A percentile compares a stretch with the other conserved stretches of the same genome.
Conservation (phyloP, 1,140 invertebrate genomes). For the Geopemphigus sp. region DNA sequence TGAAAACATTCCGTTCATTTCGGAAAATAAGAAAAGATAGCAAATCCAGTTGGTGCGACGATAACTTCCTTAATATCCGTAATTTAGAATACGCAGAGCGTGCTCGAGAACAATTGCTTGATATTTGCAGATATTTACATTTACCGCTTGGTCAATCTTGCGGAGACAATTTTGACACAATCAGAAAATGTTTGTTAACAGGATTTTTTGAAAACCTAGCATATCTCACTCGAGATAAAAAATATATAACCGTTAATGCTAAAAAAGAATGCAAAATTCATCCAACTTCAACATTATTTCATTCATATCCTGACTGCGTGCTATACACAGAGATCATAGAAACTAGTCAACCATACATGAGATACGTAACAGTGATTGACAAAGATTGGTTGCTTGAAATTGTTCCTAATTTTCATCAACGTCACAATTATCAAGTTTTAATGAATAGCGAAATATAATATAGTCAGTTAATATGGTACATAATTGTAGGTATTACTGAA, state of each 20-base stretch:
- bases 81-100: slow-evolving; percentile 81
- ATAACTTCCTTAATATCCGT: slow-evolving; percentile 82
- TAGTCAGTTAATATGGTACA: background rate
- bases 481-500: no score
- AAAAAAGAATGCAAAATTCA: slow-evolving; percentile 74
- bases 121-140: slow-evolving; percentile 64
- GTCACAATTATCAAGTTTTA: slow-evolving; percentile 54
- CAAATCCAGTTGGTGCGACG: slow-evolving; percentile 71
- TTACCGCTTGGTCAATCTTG: slow-evolving; percentile 61
- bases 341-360: slow-evolving; percentile 80
- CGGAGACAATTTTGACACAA: slow-evolving; percentile 68
- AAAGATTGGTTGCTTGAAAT: slow-evolving; percentile 71
- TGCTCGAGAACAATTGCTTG: slow-evolving; percentile 77
- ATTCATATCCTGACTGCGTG: slow-evolving; percentile 73
- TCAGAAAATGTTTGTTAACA: slow-evolving; percentile 75
- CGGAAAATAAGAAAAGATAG: slow-evolving; percentile 67
- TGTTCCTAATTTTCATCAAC: slow-evolving; percentile 57
- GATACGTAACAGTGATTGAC: slow-evolving; percentile 70
- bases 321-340: slow-evolving; percentile 87
- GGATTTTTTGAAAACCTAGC: slow-evolving; percentile 89
- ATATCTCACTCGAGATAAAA: slow-evolving; percentile 74
- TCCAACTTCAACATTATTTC: slow-evolving; percentile 75
- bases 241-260: slow-evolving; percentile 71
- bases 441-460: slow-evolving; percentile 56
- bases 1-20: slow-evolving; percentile 86